Evolutionary conservation across 2,888 invertebrate genomes (phyloP), one percentile per base, ranked within the genome.

Genomic region (Cataglyphis altisquamis): DNA sequence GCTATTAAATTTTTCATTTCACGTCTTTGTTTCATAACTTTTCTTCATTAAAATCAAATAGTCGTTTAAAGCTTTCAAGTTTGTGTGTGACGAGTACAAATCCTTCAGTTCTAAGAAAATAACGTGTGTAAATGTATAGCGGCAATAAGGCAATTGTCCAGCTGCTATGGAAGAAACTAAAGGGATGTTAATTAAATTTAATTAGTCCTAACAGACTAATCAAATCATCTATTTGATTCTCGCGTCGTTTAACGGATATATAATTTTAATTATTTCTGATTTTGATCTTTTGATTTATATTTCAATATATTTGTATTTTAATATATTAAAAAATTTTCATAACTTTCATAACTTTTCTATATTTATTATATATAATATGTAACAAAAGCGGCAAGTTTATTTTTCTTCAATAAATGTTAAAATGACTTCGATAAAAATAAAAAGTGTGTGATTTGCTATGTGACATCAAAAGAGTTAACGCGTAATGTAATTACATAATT

Each of bases 1-100:
- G 15, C 62, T 25, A 48, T 3, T 52, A 75, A 64, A 75, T 64
- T 55, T 64, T 2, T 64, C 29, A 8, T 62, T 52, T 75, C 15
- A 12, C 29, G 10, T 74, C 5, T n/a, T 63, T 3, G 21, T 18
- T 75, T 60, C 15, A 39, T 41, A 12, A 48, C n/a, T 41, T n/a
- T 21, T 52, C 18, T 48, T 48, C 12, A 1, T 8, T 25, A n/a
- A 25, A 29, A 48, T 36, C 57, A 25, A 6, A 64, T 3, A 62
- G 15, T 45, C 9, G 3, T 52, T 41, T 21, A 4, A 41, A 60
- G 60, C 41, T 63, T 4, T 25, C 25, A 9, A 36, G 18, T 60
- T 52, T 25, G 32, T 8, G 18, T 45, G 21, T 45, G 39, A 55
- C 52, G 36, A 63, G 63, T 64, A 52, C 18, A 64, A 18, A 18